Percentiles rank a stretch among this genome's conserved stretches.
Conservation (phyloP, 2,113 vertebrate genomes). For the Oreochromis spilurus region DNA sequence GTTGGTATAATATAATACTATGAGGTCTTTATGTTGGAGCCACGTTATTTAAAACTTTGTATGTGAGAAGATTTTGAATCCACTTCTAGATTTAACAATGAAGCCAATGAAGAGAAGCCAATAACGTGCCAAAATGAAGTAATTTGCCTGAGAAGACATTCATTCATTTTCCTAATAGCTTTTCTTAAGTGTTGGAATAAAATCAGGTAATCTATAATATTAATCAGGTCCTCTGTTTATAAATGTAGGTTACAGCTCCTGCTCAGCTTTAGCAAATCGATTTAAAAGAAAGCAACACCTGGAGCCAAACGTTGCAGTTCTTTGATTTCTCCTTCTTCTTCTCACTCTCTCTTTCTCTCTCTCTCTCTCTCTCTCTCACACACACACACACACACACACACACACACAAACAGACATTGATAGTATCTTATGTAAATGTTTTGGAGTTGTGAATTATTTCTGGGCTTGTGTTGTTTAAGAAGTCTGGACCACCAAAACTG, state of each 20-base stretch:
- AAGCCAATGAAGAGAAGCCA: background rate
- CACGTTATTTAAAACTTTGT: background rate
- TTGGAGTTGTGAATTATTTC: background rate
- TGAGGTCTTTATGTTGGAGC: background rate
- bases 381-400: background rate
- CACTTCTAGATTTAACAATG: background rate
- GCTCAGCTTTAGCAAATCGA: background rate
- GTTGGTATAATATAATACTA: background rate
- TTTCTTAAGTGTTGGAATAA: background rate
- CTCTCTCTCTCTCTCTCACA: background rate
- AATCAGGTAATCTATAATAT: conserved; percentile 13
- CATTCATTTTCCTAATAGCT: conserved; percentile 28
- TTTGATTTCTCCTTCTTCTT: background rate
- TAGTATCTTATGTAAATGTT: background rate
- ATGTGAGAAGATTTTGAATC: background rate
- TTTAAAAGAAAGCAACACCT: background rate
- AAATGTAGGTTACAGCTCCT: background rate
- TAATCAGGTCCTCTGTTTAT: background rate
- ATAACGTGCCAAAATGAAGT: conserved; percentile 4
- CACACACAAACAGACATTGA: background rate
- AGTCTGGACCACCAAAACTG: conserved; percentile 17
- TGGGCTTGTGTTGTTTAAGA: background rate
- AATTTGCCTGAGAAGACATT: background rate
- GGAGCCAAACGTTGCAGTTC: background rate
- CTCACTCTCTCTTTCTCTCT: background rate